phyloP scores from a whole-genome alignment of 2,888 invertebrate genomes.

The Strigamia transsilvanica region DNA sequence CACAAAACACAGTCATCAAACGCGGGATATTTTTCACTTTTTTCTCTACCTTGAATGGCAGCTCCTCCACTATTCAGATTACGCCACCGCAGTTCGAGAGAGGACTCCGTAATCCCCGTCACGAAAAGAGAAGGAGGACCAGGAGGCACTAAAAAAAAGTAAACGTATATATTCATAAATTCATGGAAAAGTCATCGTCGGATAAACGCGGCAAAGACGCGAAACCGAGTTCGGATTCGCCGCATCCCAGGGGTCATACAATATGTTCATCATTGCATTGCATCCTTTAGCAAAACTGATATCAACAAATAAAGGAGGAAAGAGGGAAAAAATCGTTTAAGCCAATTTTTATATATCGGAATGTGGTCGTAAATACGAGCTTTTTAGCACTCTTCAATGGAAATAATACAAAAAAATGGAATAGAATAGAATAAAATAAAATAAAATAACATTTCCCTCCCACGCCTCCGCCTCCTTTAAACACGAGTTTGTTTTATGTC shows the following conservation, averaged over 20 bases:
- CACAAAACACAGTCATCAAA: slow-evolving; percentile 14
- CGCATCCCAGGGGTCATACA: background rate
- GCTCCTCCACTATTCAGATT: slow-evolving; percentile 54
- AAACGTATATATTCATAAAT: slow-evolving; percentile 22
- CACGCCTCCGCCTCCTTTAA: background rate
- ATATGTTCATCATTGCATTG: slow-evolving; percentile 8
- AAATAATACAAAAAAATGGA: background rate
- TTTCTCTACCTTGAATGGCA: slow-evolving; percentile 54
- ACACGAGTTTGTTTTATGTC: slow-evolving; percentile 31
- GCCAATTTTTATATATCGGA: slow-evolving; percentile 2
- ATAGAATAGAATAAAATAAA: background rate
- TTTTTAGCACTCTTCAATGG: background rate
- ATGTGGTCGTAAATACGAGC: background rate
- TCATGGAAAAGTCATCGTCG: slow-evolving; percentile 41
- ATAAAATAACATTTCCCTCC: background rate
- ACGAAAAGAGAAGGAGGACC: slow-evolving; percentile 84
- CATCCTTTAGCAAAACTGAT: background rate
- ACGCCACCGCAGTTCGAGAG: slow-evolving; percentile 54
- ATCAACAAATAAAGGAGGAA: background rate
- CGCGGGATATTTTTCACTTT: slow-evolving; percentile 1
- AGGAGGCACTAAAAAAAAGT: slow-evolving; percentile 77
- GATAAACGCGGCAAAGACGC: slow-evolving; percentile 6
- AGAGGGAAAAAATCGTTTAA: background rate
- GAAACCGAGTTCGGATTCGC: slow-evolving; percentile 3
- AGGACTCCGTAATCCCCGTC: slow-evolving; percentile 73